Evolutionary conservation across 2,797 vertebrate genomes (phyloP).

Genomic region (Artibeus jamaicensis): DNA sequence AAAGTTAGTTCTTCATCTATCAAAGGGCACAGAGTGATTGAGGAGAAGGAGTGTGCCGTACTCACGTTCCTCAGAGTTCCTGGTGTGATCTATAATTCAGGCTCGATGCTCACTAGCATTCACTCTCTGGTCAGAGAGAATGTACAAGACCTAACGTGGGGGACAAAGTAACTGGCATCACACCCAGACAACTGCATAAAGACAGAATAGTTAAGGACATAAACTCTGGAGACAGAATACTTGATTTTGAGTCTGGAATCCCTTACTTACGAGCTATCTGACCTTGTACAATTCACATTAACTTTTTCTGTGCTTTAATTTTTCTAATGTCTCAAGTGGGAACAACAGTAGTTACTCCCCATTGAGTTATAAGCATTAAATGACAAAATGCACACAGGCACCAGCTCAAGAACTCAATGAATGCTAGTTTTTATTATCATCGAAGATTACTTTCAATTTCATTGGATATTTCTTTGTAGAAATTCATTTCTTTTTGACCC

Average conservation of each 20-base stretch:
- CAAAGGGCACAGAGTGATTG: neutral
- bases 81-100: neutral
- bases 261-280: neutral
- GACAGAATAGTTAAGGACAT: neutral
- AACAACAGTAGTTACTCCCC: neutral
- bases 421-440: neutral
- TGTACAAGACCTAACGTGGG: neutral
- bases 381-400: neutral
- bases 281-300: neutral
- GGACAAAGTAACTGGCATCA: neutral
- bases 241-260: neutral
- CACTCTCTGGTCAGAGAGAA: neutral
- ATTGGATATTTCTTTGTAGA: neutral
- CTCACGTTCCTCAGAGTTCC: neutral
- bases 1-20: neutral
- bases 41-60: neutral
- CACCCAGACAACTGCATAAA: neutral
- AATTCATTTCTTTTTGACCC: neutral
- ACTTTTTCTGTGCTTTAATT: constrained; percentile 1
- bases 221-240: neutral
- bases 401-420: neutral
- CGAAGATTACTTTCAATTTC: neutral
- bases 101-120: neutral
- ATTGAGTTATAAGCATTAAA: neutral
- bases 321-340: neutral